phyloP scores from a whole-genome alignment of 1,140 invertebrate genomes.

The Physella acuta region DNA sequence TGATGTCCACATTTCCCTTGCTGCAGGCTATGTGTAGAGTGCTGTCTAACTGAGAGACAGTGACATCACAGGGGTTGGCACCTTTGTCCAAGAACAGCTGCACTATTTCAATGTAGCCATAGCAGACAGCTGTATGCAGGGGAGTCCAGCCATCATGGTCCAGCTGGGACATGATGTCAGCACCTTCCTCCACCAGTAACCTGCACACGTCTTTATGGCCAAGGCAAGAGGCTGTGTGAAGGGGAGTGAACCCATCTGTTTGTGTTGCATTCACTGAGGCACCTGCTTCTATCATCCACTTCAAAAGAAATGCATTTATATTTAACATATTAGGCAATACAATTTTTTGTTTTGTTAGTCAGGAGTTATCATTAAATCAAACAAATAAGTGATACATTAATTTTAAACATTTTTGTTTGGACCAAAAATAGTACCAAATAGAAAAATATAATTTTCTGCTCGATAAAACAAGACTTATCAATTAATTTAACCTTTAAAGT shows the following conservation, averaged over 20 bases:
- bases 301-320: conserved; percentile 11
- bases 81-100: conserved; percentile 36
- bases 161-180: conserved; percentile 38
- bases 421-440: too few relatives aligned
- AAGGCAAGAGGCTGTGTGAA: conserved; percentile 49
- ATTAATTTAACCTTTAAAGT: background rate
- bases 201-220: conserved; percentile 43
- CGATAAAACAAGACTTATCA: too few relatives aligned
- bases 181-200: conserved; percentile 33
- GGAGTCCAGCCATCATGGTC: conserved; percentile 51
- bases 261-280: conserved; percentile 46
- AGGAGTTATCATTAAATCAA: too few relatives aligned
- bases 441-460: too few relatives aligned
- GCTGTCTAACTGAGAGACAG: conserved; percentile 43
- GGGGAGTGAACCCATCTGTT: conserved; percentile 48
- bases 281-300: conserved; percentile 40
- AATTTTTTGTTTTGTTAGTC: too few relatives aligned
- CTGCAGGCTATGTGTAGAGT: conserved; percentile 45
- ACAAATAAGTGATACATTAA: too few relatives aligned
- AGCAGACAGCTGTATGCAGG: conserved; percentile 49
- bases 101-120: conserved; percentile 44
- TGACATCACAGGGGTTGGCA: conserved; percentile 28
- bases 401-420: too few relatives aligned
- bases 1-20: conserved; percentile 39
- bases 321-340: too few relatives aligned